phyloP scores from a whole-genome alignment of 2,113 vertebrate genomes.

The Heptranchias perlo region DNA sequence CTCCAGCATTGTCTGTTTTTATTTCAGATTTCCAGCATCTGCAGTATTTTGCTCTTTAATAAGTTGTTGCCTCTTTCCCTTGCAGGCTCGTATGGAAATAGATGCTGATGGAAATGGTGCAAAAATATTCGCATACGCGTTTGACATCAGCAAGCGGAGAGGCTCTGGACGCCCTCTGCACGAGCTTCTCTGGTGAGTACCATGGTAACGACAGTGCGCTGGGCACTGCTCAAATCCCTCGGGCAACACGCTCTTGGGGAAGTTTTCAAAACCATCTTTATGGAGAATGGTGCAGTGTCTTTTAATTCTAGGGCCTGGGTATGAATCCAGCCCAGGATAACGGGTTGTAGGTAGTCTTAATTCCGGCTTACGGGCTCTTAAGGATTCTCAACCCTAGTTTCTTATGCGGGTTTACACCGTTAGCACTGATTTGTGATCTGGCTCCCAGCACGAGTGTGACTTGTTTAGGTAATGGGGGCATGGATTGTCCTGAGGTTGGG shows the following conservation, averaged over 20 bases:
- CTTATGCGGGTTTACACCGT: background rate
- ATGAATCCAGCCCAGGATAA: background rate
- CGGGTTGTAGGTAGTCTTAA: too few species aligned
- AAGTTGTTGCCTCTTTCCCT: background rate
- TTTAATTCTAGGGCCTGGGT: background rate
- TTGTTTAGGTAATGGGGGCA: background rate
- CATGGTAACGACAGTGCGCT: background rate
- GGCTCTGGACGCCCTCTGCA: constrained; percentile 87
- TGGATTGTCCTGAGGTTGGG: background rate
- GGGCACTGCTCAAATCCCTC: fast-evolving
- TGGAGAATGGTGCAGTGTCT: fast-evolving
- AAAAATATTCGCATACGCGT: constrained; percentile 95
- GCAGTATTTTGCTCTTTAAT: too few species aligned
- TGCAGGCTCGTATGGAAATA: constrained; percentile 92
- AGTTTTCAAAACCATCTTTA: fast-evolving
- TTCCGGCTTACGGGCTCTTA: too few species aligned
- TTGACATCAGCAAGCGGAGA: constrained; percentile 89
- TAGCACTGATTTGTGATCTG: background rate
- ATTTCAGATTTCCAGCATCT: too few species aligned
- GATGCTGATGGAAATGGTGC: constrained; percentile 96
- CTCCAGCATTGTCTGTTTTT: too few species aligned
- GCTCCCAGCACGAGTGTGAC: background rate
- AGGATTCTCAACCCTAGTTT: background rate
- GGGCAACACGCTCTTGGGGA: too few species aligned
- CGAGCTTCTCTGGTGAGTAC: constrained; percentile 87